Evolutionary conservation across 2,888 invertebrate genomes (phyloP), one percentile per base, ranked within the genome.

Genomic region (Acrocyrtus sp.): DNA sequence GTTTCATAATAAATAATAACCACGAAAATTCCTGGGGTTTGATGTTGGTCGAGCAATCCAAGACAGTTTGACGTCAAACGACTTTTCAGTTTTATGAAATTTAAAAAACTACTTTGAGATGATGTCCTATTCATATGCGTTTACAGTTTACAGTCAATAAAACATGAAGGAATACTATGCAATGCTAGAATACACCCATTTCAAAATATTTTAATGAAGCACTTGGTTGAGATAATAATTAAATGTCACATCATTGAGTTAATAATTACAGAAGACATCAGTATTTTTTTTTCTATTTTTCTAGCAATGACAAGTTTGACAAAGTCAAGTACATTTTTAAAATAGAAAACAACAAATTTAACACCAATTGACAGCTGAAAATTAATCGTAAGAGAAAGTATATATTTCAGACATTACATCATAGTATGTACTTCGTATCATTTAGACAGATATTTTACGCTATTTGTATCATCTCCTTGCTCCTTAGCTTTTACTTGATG

Each of bases 181-280:
- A 8, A 10, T 12, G 39, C 12, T 10, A 39, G 39, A 10, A 12
- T 12, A 39, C 39, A 39, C 8, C 12, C 39, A 39, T 39, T 39
- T 10, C 8, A 8, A 39, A 10, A 8, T 12, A 39, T 10, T 62
- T 69, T 61, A 62, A 69, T 69, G 69, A 69, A 69, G 69, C 69
- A 61, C 69, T 69, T 62, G 61, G 43, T 69, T 69, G 62, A 69
- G 69, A 69, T 69, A 69, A 67, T 62, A n/a, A n/a, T 68, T 43
- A 61, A 69, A 60, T 69, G 69, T 69, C 69, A 69, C 61, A 62
- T 62, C 26, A 48, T 60, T 17, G 69, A 69, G 69, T 69, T 69
- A 62, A n/a, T n/a, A n/a, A 61, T 69, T 69, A 69, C 61, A 69
- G 69, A 69, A 62, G 62, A 69, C 61, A 67, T 69, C 56, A 48